A percentile compares a stretch with the other conserved stretches of the same genome.
These are phyloP conservation scores for Margaritifera margaritifera DNA, from an alignment of 2,888 invertebrate genomes.

Conservation along the genomic window DNA sequence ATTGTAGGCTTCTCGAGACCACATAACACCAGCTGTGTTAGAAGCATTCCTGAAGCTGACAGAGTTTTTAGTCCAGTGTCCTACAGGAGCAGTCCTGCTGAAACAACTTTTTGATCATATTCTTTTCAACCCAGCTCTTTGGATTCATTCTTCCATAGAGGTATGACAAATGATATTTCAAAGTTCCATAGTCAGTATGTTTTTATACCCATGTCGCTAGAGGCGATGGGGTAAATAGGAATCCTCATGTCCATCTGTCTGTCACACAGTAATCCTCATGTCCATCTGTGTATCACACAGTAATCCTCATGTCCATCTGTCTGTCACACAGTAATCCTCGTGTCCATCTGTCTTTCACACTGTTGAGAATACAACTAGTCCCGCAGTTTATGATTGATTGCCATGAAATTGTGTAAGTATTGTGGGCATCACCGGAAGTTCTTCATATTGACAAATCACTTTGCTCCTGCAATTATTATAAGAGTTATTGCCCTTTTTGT, in stretches of 20 bases:
- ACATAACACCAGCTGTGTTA: conserved; percentile 93
- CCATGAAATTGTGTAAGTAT: no score
- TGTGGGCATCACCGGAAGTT: no score
- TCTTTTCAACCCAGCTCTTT: conserved; percentile 98
- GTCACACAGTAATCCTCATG: no score
- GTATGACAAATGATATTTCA: conserved; percentile 75
- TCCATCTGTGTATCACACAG: no score
- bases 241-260: neutral
- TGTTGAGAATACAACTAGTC: no score
- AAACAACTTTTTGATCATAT: conserved; percentile 98
- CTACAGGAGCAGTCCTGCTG: conserved; percentile 69
- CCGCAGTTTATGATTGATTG: no score
- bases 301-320: neutral
- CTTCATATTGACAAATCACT: no score
- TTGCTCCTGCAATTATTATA: no score
- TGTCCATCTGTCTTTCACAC: no score
- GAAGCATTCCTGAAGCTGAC: conserved; percentile 76
- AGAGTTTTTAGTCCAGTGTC: conserved; percentile 68
- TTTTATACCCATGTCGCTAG: neutral
- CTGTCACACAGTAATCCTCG: neutral
- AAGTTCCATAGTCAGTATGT: neutral
- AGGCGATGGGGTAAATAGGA: neutral
- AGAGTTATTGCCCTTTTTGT: no score
- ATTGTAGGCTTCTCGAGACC: conserved; percentile 78
- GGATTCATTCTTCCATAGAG: conserved; percentile 98